phyloP scores from a whole-genome alignment of 2,113 vertebrate species.

The Myiozetetes cayanensis region DNA sequence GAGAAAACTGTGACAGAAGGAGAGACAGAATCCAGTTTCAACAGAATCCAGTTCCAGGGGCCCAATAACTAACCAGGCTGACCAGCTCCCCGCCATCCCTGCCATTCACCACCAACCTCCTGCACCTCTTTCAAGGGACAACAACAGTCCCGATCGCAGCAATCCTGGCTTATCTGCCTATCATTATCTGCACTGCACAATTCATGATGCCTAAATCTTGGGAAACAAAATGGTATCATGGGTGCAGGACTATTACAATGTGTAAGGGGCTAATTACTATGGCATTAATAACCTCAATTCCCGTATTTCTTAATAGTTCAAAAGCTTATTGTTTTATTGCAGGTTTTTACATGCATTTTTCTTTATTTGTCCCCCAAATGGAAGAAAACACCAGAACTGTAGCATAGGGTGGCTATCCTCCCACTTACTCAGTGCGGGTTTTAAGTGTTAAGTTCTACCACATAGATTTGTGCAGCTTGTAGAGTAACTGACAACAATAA shows the following conservation, averaged over 20 bases:
- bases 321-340: not conserved
- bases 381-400: not conserved
- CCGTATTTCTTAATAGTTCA: not conserved
- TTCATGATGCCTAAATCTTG: not conserved
- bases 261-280: not conserved
- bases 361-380: not conserved
- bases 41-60: not conserved
- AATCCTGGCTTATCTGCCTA: not conserved
- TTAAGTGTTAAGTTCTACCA: not conserved
- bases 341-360: not conserved
- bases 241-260: not conserved
- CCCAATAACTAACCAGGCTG: not conserved
- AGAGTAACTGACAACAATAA: slow-evolving; percentile 42
- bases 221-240: not conserved
- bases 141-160: not conserved
- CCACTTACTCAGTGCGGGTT: not conserved
- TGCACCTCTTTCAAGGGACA: not conserved
- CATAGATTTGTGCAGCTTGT: not conserved
- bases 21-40: not conserved
- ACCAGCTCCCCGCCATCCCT: not conserved
- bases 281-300: not conserved
- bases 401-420: not conserved
- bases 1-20: not conserved
- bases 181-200: not conserved
- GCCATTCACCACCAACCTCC: not conserved